A percentile compares a stretch with the other conserved stretches of the same genome.
phyloP scores from a whole-genome alignment of 2,113 vertebrate genomes.

The Herpetotheres cachinnans region DNA sequence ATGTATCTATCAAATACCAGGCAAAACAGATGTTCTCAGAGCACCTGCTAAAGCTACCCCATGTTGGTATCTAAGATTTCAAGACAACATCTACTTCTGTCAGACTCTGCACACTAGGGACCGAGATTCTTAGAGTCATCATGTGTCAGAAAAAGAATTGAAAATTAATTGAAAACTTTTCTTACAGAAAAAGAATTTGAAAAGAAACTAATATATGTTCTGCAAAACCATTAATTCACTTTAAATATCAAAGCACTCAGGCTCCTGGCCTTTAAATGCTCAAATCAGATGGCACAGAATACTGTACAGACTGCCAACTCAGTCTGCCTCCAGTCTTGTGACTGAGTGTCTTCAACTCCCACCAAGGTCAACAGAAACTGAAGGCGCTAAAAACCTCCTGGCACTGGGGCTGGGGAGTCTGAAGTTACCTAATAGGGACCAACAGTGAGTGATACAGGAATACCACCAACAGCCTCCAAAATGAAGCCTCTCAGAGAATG shows the following conservation, averaged over 20 bases:
- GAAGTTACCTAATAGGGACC: not conserved
- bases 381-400: not conserved
- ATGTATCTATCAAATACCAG: not conserved
- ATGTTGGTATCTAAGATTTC: not conserved
- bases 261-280: slow-evolving; percentile 30
- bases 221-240: slow-evolving; percentile 29
- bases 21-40: not conserved
- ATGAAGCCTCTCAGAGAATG: not conserved
- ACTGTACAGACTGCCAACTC: not conserved
- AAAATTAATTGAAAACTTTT: not conserved
- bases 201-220: not conserved
- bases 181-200: not conserved
- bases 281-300: slow-evolving; percentile 22
- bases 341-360: not conserved
- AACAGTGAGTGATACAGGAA: not conserved
- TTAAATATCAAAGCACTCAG: slow-evolving; percentile 26
- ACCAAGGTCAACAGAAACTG: not conserved
- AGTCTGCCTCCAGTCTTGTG: not conserved
- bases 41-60: not conserved
- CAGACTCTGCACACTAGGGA: not conserved
- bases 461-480: not conserved
- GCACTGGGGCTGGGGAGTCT: not conserved
- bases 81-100: not conserved
- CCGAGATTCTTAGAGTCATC: not conserved
- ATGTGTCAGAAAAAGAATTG: not conserved